A percentile compares a stretch with the other conserved stretches of the same genome.
These are phyloP conservation scores for Australoheros facetus DNA, from an alignment of 2,797 vertebrate genomes.

Conservation along the genomic window DNA sequence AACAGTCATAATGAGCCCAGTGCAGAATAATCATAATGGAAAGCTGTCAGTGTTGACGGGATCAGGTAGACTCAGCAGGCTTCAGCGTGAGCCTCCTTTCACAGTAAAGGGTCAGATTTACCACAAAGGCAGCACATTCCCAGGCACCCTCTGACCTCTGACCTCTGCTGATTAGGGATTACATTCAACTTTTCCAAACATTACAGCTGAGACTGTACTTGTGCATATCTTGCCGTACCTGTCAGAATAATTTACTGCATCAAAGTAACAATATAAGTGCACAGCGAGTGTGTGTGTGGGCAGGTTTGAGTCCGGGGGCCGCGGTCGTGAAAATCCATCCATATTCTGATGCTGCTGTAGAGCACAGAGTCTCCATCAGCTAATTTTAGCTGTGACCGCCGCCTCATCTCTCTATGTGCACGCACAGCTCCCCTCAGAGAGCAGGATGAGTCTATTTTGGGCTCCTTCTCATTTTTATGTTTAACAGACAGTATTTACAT, in stretches of 20 bases:
- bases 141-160: not conserved
- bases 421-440: not conserved
- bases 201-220: too few species aligned
- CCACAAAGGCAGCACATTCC: too few species aligned
- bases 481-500: not conserved
- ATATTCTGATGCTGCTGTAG: conserved; percentile 3
- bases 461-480: not conserved
- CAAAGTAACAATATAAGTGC: not conserved
- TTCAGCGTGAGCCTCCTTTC: not conserved
- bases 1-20: not conserved
- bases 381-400: conserved; percentile 35
- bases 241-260: not conserved
- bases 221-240: not conserved
- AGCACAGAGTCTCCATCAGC: conserved; percentile 2
- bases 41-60: not conserved
- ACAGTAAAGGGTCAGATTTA: not conserved
- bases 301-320: not conserved
- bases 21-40: not conserved
- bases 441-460: conserved; percentile 21
- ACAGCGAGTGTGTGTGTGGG: not conserved
- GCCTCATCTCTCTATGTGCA: conserved; percentile 14
- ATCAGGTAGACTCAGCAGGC: not conserved
- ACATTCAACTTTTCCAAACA: too few species aligned
- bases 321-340: not conserved
- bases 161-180: too few species aligned